Base-by-base conservation (phyloP, 2,888 invertebrate species). In the Digitonthophagus gazella region DNA sequence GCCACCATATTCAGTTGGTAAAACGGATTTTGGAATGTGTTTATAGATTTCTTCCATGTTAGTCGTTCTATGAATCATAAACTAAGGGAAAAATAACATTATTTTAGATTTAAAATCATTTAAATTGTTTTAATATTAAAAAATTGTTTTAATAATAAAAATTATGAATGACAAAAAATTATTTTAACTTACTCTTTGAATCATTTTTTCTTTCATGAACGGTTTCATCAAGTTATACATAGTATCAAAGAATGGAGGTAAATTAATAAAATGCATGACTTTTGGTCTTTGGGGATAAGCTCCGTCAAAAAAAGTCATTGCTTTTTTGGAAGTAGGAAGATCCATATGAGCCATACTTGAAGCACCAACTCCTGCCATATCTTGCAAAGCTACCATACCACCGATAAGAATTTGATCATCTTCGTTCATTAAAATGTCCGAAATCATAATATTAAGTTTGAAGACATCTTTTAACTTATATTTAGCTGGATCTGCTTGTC, bases 1-100 rank as follows among this genome's bases (percentile, higher is more conserved):
- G 0, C 91, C 91, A 5, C 91, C 91, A 76, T 90, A 91, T 76
- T 91, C 91, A 3, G 78, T 79, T 0, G 91, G 91, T 61, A 91
- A 80, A 61, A 87, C 81, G 1, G 86, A 84, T 74, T 85, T 85
- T 0, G 90, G 87, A 15, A 91, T 83, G 65, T 84, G 76, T 74
- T 88, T 82, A 74, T 87, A 86, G 66, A 91, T 81, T 16, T 85
- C 85, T 0, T 88, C 86, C 69, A 84, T 81, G 74, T 85, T 81
- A 65, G 83, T 79, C 69, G 82, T 84, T 2, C 65, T 69, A 74
- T 87, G 86, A 1, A 88, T 82, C 71, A 81, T 81, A 69, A 88
- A 79, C 88, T 88, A 79, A 22, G 83, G 83, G 18, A 70, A 83
- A 55, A 58, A 58, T 71, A 66, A 70, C 15, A 65, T 14, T n/a